Evolutionary conservation across 2,888 invertebrate species (phyloP), one percentile per base, ranked within the genome.

Genomic region (Lithophane ornitopus): DNA sequence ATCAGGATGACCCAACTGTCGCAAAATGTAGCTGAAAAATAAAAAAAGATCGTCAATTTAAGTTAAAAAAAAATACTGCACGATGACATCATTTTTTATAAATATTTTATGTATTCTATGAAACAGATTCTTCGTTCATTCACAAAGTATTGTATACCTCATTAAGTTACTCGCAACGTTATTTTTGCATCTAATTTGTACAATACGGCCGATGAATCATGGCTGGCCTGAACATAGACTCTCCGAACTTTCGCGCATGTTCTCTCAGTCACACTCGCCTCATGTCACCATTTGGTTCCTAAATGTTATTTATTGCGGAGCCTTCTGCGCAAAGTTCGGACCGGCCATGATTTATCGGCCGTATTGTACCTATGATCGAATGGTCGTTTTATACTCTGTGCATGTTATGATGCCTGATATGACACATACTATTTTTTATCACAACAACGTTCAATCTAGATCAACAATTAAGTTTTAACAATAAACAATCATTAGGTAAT

Each of bases 1-100:
- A 77, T 98, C 97, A 26, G 93, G 92, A 82, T 97, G 97, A 11
- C 98, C 98, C 87, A 98, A 94, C 93, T 98, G 98, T 85, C 97
- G 96, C 69, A 98, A 94, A 76, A 98, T 97, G 92, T 97, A 98
- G 93, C 98, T 98, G 97, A 85, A 97, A 88, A 46, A 56, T 44
- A 59, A 66, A 83, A 66, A 76, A 39, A 28, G 19, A n/a, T 22
- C 0, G 46, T 81, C 19, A 84, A 41, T 54, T 56, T 28, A 11
- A 9, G 2, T 52, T 67, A 6, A 14, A 58, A 6, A 54, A 49
- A 66, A 59, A 46, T 34, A 46, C 49, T 58, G 58, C 49, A 74
- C 3, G 39, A 73, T 85, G 83, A 85, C 70, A 67, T 78, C 86
- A 78, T 63, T 76, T 71, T 44, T 70, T 4, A 9, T 3, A 11